Evolutionary conservation across 2,113 vertebrate species (phyloP).

Genomic region (Cryptomyrus ogoouensis): DNA sequence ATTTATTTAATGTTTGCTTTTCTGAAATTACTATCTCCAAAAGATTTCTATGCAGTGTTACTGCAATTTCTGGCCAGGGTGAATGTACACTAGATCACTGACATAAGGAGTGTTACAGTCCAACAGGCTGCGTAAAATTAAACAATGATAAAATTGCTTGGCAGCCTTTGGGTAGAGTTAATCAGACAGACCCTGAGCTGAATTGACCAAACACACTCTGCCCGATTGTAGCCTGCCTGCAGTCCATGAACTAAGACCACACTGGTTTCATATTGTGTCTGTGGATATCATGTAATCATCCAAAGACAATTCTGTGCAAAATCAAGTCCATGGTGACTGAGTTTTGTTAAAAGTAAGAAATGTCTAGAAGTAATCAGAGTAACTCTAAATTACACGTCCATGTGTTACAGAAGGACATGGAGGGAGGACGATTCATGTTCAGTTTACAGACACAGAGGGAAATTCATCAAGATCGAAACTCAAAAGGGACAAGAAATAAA

Average conservation of each 20-base stretch:
- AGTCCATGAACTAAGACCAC: background rate
- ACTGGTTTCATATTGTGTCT: background rate
- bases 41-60: background rate
- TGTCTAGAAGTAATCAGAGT: background rate
- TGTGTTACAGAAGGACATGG: background rate
- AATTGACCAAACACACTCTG: background rate
- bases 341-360: background rate
- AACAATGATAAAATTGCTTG: background rate
- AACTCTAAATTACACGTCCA: background rate
- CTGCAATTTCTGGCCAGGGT: background rate
- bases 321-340: background rate
- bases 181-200: background rate
- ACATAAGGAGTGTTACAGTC: background rate
- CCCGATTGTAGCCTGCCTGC: background rate
- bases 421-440: background rate
- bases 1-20: background rate
- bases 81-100: background rate
- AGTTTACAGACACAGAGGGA: background rate
- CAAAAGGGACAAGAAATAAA: background rate
- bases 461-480: background rate
- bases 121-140: background rate
- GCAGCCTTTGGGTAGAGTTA: background rate
- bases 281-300: background rate
- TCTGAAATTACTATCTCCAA: background rate
- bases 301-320: background rate